Conservation (phyloP, 1,140 invertebrate genomes). For the Marisa cornuarietis region DNA sequence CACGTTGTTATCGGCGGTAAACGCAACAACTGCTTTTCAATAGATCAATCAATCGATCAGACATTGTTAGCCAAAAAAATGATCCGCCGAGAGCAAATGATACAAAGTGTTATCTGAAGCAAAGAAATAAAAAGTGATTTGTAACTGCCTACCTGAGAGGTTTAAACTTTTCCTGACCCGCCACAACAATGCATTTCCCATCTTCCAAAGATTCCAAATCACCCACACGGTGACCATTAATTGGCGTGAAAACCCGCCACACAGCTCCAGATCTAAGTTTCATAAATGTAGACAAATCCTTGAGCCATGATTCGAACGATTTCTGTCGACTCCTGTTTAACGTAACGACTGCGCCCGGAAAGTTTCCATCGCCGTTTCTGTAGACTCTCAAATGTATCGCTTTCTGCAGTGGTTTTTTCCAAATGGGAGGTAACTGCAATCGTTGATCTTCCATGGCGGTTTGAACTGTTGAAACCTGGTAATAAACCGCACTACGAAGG, state of each 20-base stretch:
- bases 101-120: too few species aligned
- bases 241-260: constrained; percentile 40
- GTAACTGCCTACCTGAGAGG: constrained; percentile 36
- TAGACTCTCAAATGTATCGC: constrained; percentile 41
- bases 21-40: too few species aligned
- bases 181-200: constrained; percentile 43
- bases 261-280: constrained; percentile 38
- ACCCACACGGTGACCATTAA: constrained; percentile 29
- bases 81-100: too few species aligned
- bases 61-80: too few species aligned
- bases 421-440: constrained; percentile 32
- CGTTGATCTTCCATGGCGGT: constrained; percentile 9
- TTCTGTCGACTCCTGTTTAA: constrained; percentile 37
- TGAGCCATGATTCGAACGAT: constrained; percentile 45
- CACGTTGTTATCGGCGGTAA: too few species aligned
- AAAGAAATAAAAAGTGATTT: neutral
- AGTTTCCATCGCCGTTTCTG: constrained; percentile 42
- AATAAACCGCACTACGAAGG: too few species aligned
- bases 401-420: constrained; percentile 26
- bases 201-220: constrained; percentile 40
- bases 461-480: too few species aligned
- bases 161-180: constrained; percentile 44
- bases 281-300: constrained; percentile 38
- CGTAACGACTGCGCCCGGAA: constrained; percentile 32
- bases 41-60: too few species aligned